phyloP scores from a whole-genome alignment of 2,888 invertebrate genomes.

The Melinopterus prodromus region DNA sequence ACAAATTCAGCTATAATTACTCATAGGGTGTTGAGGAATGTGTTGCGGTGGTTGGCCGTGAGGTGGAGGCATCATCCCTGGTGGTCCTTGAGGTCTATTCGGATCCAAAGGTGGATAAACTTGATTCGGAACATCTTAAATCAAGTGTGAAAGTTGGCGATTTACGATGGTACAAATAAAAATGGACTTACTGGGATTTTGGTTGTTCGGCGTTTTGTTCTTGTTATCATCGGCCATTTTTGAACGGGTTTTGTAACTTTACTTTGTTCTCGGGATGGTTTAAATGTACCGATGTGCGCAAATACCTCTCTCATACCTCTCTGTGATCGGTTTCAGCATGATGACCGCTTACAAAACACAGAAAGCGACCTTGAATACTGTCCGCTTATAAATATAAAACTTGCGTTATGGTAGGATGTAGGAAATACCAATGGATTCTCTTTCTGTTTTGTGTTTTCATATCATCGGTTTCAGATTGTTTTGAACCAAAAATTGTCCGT shows the following conservation, averaged over 20 bases:
- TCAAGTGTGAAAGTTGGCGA: background rate
- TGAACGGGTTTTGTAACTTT: background rate
- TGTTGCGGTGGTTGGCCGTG: background rate
- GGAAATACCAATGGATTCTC: background rate
- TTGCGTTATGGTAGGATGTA: background rate
- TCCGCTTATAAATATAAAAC: conserved; percentile 22
- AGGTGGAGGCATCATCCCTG: background rate
- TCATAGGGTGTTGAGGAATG: background rate
- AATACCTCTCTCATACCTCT: background rate
- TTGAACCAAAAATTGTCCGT: background rate
- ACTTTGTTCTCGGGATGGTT: conserved; percentile 4
- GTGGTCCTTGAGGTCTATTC: background rate
- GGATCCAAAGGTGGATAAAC: conserved; percentile 14
- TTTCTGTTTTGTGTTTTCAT: background rate
- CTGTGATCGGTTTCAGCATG: background rate
- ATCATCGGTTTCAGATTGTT: background rate
- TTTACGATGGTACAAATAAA: background rate
- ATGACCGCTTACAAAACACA: conserved; percentile 12
- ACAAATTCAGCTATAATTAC: background rate
- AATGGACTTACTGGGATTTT: background rate
- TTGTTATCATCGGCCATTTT: conserved; percentile 4
- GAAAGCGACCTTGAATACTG: conserved; percentile 18
- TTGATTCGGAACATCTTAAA: conserved; percentile 18
- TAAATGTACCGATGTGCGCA: background rate
- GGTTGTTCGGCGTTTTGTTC: conserved; percentile 8